Base-by-base conservation (phyloP, 2,113 vertebrate species). In the Sciurus niger region DNA sequence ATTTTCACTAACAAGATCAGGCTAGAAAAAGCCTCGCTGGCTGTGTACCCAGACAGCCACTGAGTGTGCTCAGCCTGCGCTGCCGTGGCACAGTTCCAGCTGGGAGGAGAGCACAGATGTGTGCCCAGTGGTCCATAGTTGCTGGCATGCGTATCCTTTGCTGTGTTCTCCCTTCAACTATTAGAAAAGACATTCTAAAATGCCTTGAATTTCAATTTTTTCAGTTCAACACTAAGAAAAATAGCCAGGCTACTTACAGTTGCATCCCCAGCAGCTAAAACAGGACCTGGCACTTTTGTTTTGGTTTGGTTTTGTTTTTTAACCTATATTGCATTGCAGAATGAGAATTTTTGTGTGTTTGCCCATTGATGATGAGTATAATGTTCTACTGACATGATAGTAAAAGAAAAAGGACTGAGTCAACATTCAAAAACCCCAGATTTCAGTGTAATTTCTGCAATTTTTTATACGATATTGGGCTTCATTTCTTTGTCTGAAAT, bases 1-100 rank as follows among this genome's bases (percentile, higher is more conserved):
- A 98, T 98, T 99, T 99, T 99, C 98, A 98, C 98, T 99, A 98
- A 98, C 98, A 98, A 98, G 98, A 98, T 98, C 96, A 98, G 98
- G 98, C 98, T 98, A 98, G 98, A 98, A 98, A 99, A 98, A 97
- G 97, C 97, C 96, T 97, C 92, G 97, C 1, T 99, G 99, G 98
- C 99, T 98, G 90, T 82, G 94, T 97, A 98, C 98, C 98, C 98
- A 98, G 98, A 98, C 95, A 95, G 84, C 97, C 98, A 63, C 96
- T 98, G 97, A 98, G 95, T 98, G 96, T 95, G 98, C 89, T 98
- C 98, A 97, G 97, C 93, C 96, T 97, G 40, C 95, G 94, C 97
- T 96, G 97, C 98, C 97, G 80, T 78, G 90, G 98, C 97, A 96
- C 94, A 98, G 97, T 91, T 95, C 90, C 96, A 97, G 94, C 60